Conservation (phyloP, 1,140 invertebrate species). For the Brachionus koreanus region DNA sequence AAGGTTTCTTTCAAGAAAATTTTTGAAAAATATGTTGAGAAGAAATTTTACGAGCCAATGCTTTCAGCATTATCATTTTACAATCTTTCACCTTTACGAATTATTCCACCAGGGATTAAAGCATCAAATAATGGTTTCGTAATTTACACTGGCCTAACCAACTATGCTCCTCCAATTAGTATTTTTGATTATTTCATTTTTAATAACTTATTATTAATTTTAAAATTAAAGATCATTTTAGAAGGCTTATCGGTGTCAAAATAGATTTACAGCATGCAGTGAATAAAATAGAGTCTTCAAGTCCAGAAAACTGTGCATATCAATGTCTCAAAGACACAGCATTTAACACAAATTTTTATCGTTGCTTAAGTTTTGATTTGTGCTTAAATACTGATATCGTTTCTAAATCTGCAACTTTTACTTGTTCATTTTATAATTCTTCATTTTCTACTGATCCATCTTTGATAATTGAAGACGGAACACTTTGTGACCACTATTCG, state of each 20-base stretch:
- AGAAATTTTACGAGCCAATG: constrained; percentile 7
- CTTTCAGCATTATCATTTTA: not conserved
- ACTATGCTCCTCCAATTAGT: constrained; percentile 18
- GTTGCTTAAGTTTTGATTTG: constrained; percentile 31
- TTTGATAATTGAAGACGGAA: not conserved
- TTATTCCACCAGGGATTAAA: constrained; percentile 6
- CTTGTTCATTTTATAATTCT: constrained; percentile 37
- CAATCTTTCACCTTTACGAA: constrained; percentile 21
- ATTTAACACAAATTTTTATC: constrained; percentile 22
- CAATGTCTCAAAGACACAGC: constrained; percentile 18
- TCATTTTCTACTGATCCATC: constrained; percentile 22
- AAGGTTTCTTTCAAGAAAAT: not conserved
- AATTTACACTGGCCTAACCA: constrained; percentile 28
- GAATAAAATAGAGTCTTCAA: not conserved
- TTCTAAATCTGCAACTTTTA: not conserved
- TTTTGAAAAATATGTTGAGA: not conserved
- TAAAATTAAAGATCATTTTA: constrained; percentile 3
- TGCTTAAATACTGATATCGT: not conserved
- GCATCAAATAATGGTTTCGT: not conserved
- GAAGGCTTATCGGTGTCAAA: not conserved
- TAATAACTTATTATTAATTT: not conserved
- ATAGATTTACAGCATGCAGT: not conserved
- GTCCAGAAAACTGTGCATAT: constrained; percentile 28
- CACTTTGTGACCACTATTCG: constrained; percentile 34
- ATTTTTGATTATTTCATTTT: not conserved